phyloP scores from a whole-genome alignment of 2,113 vertebrate genomes.

The Nerophis lumbriciformis region DNA sequence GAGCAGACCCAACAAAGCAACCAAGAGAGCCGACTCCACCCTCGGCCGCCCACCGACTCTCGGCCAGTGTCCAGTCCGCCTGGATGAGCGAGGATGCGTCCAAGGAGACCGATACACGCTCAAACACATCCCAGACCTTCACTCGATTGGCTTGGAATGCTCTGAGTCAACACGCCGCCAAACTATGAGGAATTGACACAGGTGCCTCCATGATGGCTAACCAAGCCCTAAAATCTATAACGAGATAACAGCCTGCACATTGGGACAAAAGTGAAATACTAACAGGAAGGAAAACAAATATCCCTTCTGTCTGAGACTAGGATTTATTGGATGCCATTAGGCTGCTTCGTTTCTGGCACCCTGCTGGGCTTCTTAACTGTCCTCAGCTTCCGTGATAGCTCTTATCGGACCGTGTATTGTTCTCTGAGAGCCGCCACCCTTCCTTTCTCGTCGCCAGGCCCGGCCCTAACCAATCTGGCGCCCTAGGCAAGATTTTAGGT shows the following conservation, averaged over 20 bases:
- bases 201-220: neutral
- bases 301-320: neutral
- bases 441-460: slow-evolving; percentile 34
- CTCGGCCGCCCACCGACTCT: too few relatives aligned
- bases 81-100: too few relatives aligned
- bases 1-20: too few relatives aligned
- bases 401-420: slow-evolving; percentile 42
- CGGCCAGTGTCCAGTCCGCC: too few relatives aligned
- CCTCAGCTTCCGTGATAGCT: neutral
- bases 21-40: too few relatives aligned
- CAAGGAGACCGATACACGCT: too few relatives aligned
- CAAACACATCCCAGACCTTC: too few relatives aligned
- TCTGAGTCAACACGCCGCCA: too few relatives aligned
- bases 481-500: too few relatives aligned
- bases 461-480: too few relatives aligned
- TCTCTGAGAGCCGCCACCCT: slow-evolving; percentile 27
- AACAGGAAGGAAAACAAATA: neutral
- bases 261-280: neutral
- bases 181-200: too few relatives aligned
- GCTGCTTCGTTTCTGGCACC: slow-evolving; percentile 9
- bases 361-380: slow-evolving; percentile 6
- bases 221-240: neutral
- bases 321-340: slow-evolving; percentile 5
- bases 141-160: too few relatives aligned
- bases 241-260: neutral